A percentile compares a stretch with the other conserved stretches of the same genome.
Conservation (phyloP, 2,113 vertebrate genomes). For the Scophthalmus maximus region DNA sequence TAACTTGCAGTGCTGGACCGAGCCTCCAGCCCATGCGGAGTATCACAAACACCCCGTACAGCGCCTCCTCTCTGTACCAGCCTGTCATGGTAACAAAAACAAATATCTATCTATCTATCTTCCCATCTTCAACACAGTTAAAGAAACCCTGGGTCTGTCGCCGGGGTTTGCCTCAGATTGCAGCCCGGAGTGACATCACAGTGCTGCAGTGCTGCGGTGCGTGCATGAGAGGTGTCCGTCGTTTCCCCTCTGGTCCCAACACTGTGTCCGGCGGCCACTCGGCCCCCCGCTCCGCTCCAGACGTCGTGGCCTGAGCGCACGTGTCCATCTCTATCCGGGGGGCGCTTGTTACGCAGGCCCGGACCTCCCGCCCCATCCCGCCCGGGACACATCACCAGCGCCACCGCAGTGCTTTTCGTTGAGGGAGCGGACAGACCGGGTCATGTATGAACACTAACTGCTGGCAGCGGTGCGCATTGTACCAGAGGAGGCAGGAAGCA, state of each 20-base stretch:
- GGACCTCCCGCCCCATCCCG: no score
- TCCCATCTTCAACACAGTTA: background rate
- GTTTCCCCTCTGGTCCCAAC: slow-evolving; percentile 42
- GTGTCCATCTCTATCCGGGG: slow-evolving; percentile 35
- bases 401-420: slow-evolving; percentile 55
- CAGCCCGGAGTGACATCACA: slow-evolving; percentile 69
- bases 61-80: slow-evolving; percentile 24
- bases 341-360: slow-evolving; percentile 55
- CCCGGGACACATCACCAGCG: slow-evolving; percentile 24
- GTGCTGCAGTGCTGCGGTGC: slow-evolving; percentile 74
- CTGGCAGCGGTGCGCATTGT: slow-evolving; percentile 45
- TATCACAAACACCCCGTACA: slow-evolving; percentile 54
- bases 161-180: slow-evolving; percentile 28
- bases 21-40: slow-evolving; percentile 59
- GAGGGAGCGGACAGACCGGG: slow-evolving; percentile 50
- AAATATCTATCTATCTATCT: no score
- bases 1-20: slow-evolving; percentile 61
- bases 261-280: slow-evolving; percentile 53
- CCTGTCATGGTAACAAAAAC: no score
- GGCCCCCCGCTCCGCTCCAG: slow-evolving; percentile 52
- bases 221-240: slow-evolving; percentile 68
- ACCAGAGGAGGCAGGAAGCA: slow-evolving; percentile 27
- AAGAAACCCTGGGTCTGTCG: background rate
- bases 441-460: slow-evolving; percentile 64
- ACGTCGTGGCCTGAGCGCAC: slow-evolving; percentile 70